These are phyloP conservation scores for Oscarella lobularis DNA, from an alignment of 37 sponge, comb jelly and placozoan genomes.

Conservation along the genomic window DNA sequence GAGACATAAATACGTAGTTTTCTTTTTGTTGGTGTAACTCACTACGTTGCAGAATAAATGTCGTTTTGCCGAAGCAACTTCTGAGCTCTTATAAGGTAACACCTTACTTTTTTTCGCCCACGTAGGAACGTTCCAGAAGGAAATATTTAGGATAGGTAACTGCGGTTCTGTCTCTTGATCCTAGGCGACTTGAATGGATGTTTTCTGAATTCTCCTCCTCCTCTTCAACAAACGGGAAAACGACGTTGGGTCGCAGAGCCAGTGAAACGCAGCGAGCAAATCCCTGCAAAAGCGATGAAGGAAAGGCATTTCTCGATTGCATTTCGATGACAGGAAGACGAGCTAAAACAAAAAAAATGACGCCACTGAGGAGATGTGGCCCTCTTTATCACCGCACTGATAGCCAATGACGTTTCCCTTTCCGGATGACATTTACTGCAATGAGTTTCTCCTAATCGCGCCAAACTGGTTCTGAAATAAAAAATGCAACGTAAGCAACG, in stretches of 20 bases:
- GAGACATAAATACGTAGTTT: too few species aligned
- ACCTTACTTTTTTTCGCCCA: neutral
- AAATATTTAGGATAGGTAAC: neutral
- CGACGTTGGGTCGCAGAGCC: neutral
- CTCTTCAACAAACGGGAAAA: neutral
- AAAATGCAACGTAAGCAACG: too few species aligned
- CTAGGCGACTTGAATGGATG: too few species aligned
- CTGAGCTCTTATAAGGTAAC: too few species aligned
- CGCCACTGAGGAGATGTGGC: too few species aligned
- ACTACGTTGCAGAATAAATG: too few species aligned
- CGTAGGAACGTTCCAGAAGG: neutral
- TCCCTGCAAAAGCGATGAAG: neutral
- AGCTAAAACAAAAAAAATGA: neutral
- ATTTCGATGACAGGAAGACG: neutral
- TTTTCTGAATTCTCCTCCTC: neutral
- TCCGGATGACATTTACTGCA: conserved; percentile 72
- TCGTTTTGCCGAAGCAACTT: too few species aligned
- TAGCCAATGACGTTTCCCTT: conserved; percentile 56
- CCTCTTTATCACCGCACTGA: too few species aligned
- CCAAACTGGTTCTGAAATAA: conserved; percentile 11
- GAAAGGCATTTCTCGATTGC: neutral
- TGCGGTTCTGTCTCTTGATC: neutral
- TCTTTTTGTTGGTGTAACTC: too few species aligned
- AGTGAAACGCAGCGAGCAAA: neutral
- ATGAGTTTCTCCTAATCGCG: conserved; percentile 70